Evolutionary conservation across 2,113 vertebrate species (phyloP), one percentile per base, ranked within the genome.

Genomic region (Nyctereutes procyonoides): DNA sequence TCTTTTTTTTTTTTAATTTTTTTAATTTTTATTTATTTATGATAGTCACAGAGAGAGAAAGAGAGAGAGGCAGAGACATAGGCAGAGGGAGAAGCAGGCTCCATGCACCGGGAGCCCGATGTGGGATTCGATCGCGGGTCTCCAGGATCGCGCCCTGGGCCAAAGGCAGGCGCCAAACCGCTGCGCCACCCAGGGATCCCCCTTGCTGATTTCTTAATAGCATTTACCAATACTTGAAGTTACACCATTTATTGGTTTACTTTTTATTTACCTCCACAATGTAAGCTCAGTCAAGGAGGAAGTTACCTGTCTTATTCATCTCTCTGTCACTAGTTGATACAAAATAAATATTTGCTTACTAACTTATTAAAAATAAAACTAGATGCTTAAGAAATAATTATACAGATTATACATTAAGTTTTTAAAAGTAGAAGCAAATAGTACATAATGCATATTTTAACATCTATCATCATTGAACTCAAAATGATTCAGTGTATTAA

Each of bases 311-410:
- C 38, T 96, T 77, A 73, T 87, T 93, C 69, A 88, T 62, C 17
- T 94, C 2, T 97, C 77, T 84, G 48, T 58, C 32, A 60, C 79
- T 93, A 67, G 15, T 35, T 89, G 38, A 16, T 83, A 87, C 16
- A 67, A 3, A 97, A 16, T 62, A 96, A 89, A 65, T 85, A 89
- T 74, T 55, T 97, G 32, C 26, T 94, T 98, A 91, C 85, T 65
- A 30, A 83, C 69, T 73, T 20, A 67, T 97, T 95, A 56, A 95
- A 85, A 96, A 95, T 48, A 95, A 97, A 93, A 95, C 71, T 84
- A 86, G 22, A 90, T n/a, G 92, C 5, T 73, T 2, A 95, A 90
- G 15, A 48, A 30, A 80, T 48, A 82, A 87, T 82, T 77, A 79
- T 4, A 76, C n/a, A 80, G 43, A 62, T 81, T 85, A 38, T 83